These are phyloP conservation scores for Hedya salicella DNA, from an alignment of 2,888 invertebrate species.

Conservation along the genomic window DNA sequence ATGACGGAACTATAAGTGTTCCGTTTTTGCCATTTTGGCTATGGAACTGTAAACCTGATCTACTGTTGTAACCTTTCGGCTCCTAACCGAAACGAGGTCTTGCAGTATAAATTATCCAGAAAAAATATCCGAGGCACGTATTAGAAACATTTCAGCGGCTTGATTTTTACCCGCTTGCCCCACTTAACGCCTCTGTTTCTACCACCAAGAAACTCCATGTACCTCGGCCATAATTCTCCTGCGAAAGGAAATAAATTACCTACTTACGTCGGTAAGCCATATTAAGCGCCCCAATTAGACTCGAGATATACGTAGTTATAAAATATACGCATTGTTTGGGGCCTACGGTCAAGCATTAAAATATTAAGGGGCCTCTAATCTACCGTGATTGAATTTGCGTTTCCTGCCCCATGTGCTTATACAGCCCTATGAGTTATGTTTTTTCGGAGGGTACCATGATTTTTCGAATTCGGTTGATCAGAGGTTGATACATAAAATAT, in stretches of 20 bases:
- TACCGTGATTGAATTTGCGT: slow-evolving; percentile 84
- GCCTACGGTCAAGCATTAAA: slow-evolving; percentile 83
- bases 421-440: slow-evolving; percentile 66
- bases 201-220: slow-evolving; percentile 51
- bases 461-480: slow-evolving; percentile 42
- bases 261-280: slow-evolving; percentile 84
- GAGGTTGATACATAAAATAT: background rate
- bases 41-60: too few species aligned
- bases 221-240: slow-evolving; percentile 64
- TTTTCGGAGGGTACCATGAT: slow-evolving; percentile 53
- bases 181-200: slow-evolving; percentile 20
- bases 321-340: slow-evolving; percentile 73
- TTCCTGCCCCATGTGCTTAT: slow-evolving; percentile 63
- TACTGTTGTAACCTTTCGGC: too few species aligned
- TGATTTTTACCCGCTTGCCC: slow-evolving; percentile 22
- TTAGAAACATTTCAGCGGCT: slow-evolving; percentile 26
- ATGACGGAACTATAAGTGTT: too few species aligned
- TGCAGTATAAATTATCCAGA: slow-evolving; percentile 9
- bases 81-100: background rate
- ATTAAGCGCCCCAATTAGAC: slow-evolving; percentile 84
- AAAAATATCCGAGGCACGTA: slow-evolving; percentile 27
- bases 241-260: slow-evolving; percentile 79
- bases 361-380: slow-evolving; percentile 82
- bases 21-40: too few species aligned
- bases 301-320: slow-evolving; percentile 71